Base-by-base conservation (phyloP, 2,888 invertebrate genomes). In the Eilema sororculum region DNA sequence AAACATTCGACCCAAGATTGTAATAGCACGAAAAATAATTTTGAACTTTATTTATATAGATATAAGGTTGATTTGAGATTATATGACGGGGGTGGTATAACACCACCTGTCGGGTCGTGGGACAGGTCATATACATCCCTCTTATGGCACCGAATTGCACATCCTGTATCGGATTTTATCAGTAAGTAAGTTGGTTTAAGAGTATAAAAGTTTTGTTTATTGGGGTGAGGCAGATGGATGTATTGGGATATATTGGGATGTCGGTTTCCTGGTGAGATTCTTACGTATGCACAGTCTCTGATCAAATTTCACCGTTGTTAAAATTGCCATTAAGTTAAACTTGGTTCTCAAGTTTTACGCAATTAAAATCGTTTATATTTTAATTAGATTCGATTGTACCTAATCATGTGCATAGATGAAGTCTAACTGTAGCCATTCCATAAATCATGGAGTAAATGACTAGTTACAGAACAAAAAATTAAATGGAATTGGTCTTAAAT, bases 81-180 rank as follows among this genome's bases (percentile, higher is more conserved):
- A 64, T 70, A 28, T 57, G 76, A 78, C 68, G 75, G 68, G 74
- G 77, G 75, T 80, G 78, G 84, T 86, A 87, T 82, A 85, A 87
- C 87, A 90, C 89, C 93, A 93, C 93, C 93, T 93, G 92, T 88
- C 81, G 91, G 93, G 92, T 93, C 94, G 92, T 93, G 93, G 86
- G 94, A 93, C 89, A 92, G 92, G 93, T 93, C 92, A 87, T 83
- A 84, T 89, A 80, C 92, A 94, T 94, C 95, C 94, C 94, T 94
- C 95, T 93, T 91, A 89, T 82, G 76, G 90, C 86, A 87, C 84
- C 79, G 85, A 89, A 90, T 91, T 84, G 91, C 90, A 89, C 89
- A 90, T 91, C 91, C 91, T 91, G 90, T 86, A 86, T 89, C 78
- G 73, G 76, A 84, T 84, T 80, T 82, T 82, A 74, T 75, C 69